These are phyloP conservation scores for Neocloeon triangulifer DNA, from an alignment of 1,140 invertebrate genomes.

Conservation along the genomic window DNA sequence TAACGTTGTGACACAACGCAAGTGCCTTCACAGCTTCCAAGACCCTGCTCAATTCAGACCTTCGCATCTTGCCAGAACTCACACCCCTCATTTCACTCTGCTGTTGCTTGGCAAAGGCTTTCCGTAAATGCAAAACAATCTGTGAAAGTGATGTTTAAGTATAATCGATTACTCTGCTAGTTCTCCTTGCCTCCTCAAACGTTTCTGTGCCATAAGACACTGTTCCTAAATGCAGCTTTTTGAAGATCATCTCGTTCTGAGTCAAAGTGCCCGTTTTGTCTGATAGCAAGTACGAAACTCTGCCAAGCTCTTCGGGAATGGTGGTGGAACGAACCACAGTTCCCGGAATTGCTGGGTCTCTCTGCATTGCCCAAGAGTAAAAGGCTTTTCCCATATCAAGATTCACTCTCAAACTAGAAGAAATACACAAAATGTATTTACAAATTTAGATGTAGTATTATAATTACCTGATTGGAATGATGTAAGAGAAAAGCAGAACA, in stretches of 20 bases:
- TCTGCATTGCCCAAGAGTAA: slow-evolving; percentile 91
- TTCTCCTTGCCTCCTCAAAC: slow-evolving; percentile 52
- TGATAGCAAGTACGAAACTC: slow-evolving; percentile 84
- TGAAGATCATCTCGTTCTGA: slow-evolving; percentile 98
- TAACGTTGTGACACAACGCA: slow-evolving; percentile 97
- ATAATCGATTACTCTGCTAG: not conserved
- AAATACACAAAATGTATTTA: slow-evolving; percentile 8
- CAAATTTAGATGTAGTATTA: not conserved
- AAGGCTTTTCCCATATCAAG: slow-evolving; percentile 96
- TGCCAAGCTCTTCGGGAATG: slow-evolving; percentile 93
- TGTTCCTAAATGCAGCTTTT: slow-evolving; percentile 77
- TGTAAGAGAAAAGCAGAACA: slow-evolving; percentile 93
- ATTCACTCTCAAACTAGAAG: slow-evolving; percentile 79
- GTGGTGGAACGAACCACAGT: slow-evolving; percentile 97
- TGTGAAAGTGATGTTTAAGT: not conserved
- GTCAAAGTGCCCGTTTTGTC: slow-evolving; percentile 99
- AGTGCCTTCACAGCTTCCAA: slow-evolving; percentile 82
- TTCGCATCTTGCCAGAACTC: slow-evolving; percentile 23
- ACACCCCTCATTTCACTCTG: not conserved
- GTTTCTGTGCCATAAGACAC: slow-evolving; percentile 69
- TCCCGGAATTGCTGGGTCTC: slow-evolving; percentile 76
- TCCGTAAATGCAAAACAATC: not conserved
- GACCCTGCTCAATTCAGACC: slow-evolving; percentile 53
- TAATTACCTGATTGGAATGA: slow-evolving; percentile 81
- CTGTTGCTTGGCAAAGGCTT: not conserved